Base-by-base conservation (phyloP, 2,888 invertebrate genomes). In the Zaprionus bogoriensis region DNA sequence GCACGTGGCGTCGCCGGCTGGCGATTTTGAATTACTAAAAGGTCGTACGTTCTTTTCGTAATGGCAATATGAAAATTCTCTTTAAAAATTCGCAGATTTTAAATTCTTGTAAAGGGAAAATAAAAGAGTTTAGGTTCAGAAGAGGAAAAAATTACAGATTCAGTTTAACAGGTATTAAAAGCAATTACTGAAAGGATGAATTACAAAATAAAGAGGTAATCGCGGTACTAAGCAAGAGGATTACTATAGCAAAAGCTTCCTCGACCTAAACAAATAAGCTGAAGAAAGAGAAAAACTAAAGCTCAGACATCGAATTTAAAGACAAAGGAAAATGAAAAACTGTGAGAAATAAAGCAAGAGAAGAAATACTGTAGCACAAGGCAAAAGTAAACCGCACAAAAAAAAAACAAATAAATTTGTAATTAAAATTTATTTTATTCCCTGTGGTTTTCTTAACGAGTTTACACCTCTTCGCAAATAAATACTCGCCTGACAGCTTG, bases 1-100 rank as follows among this genome's bases (percentile, higher is more conserved):
- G 67, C 78, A 71, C 28, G 30, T 63, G 67, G 55, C 48, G 53
- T 6, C 17, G 12, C 4, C 19, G n/a, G 17, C 17, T 36, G 46
- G 28, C 53, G 48, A 52, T 48, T 54, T 38, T 42, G 28, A 64
- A 51, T 46, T 54, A 36, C 44, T 6, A 59, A 1, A 14, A 48
- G 25, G 17, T 10, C 23, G 30, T 20, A 10, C 36, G n/a, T 20
- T 23, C 42, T 30, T 22, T 19, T 45, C 48, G 17, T 14, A 52
- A 41, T 38, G 41, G 10, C 4, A 44, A 32, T 36, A 10, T 1
- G n/a, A 5, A 39, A 41, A 6, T 23, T 25, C 20, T n/a, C n/a
- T 2, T 5, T 27, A 27, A 5, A 19, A 41, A 30, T 25, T 36
- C 39, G 50, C 2, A 6, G 27, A 46, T 25, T 47, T 48, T 58